These are phyloP conservation scores for Poecilia picta DNA, from an alignment of 2,797 vertebrate species.

Conservation along the genomic window DNA sequence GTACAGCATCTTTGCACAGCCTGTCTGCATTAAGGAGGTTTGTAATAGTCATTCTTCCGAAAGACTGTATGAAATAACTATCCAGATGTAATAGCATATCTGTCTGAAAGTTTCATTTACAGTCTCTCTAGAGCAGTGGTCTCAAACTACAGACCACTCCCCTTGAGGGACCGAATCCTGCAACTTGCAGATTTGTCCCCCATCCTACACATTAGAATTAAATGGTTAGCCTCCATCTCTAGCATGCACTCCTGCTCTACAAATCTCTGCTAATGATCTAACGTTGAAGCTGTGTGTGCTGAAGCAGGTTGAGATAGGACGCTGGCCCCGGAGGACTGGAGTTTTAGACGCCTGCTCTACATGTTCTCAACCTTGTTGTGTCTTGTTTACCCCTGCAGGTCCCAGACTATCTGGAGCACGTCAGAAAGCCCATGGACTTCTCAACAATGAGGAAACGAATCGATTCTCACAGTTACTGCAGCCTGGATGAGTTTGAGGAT, in stretches of 20 bases:
- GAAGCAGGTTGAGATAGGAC: too few species aligned
- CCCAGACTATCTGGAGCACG: constrained; percentile 95
- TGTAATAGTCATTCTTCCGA: not conserved
- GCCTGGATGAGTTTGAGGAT: constrained; percentile 90
- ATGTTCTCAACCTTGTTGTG: not conserved
- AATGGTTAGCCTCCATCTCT: too few species aligned
- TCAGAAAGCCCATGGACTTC: constrained; percentile 96
- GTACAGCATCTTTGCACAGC: constrained; percentile 91
- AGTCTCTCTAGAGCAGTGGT: not conserved
- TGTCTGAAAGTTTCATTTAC: not conserved
- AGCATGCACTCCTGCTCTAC: too few species aligned
- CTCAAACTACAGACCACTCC: too few species aligned
- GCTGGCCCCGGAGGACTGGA: too few species aligned
- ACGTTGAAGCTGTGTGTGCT: too few species aligned
- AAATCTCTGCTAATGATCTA: too few species aligned
- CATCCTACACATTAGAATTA: too few species aligned
- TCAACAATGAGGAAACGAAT: constrained; percentile 92
- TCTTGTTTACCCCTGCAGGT: constrained; percentile 79
- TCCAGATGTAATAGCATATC: not conserved
- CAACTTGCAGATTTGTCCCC: too few species aligned
- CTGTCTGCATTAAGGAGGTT: constrained; percentile 94
- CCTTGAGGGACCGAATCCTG: too few species aligned
- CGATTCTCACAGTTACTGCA: constrained; percentile 88
- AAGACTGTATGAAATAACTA: not conserved
- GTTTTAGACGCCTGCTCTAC: too few species aligned